Percentiles rank a stretch among this genome's conserved stretches.
These are phyloP conservation scores for Apostichopus parvimensis DNA, from an alignment of 35 echinoderm and acorn worm species.

Conservation along the genomic window DNA sequence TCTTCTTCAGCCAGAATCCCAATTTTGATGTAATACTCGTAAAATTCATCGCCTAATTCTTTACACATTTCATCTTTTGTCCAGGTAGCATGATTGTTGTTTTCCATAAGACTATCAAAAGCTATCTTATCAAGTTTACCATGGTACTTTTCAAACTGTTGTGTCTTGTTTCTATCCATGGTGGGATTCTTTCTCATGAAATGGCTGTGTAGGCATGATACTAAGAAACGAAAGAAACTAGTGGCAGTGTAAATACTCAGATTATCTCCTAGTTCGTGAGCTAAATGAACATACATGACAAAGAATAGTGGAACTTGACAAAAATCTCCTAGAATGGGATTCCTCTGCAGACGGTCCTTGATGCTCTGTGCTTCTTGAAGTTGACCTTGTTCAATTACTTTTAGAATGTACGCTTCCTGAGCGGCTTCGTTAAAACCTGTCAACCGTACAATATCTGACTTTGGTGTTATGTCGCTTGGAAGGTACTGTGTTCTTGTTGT, in stretches of 20 bases:
- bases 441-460: background rate
- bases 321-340: background rate
- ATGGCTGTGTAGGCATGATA: slow-evolving; percentile 17
- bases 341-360: background rate
- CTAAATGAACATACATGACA: background rate
- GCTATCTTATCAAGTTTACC: slow-evolving; percentile 25
- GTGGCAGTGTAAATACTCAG: background rate
- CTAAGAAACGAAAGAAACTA: background rate
- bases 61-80: background rate
- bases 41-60: background rate
- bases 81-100: background rate
- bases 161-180: background rate
- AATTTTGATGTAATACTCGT: background rate
- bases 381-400: background rate
- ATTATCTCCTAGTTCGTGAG: background rate
- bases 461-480: background rate
- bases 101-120: background rate
- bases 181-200: background rate
- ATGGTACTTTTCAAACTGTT: background rate
- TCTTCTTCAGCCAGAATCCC: slow-evolving; percentile 17
- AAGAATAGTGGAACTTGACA: background rate
- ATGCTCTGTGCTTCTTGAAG: background rate
- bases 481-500: background rate
- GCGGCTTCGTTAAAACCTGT: background rate
- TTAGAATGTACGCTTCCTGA: background rate